These are phyloP conservation scores for Thelaira solivaga DNA, from an alignment of 2,888 invertebrate species.

Conservation along the genomic window DNA sequence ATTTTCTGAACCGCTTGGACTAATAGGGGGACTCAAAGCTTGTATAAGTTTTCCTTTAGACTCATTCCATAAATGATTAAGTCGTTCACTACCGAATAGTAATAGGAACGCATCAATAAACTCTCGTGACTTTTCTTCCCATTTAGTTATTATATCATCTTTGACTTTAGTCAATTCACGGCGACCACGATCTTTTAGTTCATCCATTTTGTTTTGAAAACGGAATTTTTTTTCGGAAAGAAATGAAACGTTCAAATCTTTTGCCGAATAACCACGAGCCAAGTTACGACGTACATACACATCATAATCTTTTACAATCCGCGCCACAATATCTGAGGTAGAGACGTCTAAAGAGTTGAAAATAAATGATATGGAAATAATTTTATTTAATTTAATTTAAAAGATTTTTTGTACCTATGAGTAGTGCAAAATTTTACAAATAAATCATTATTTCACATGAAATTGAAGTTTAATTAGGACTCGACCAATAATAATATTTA, in stretches of 20 bases:
- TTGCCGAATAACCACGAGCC: slow-evolving; percentile 96
- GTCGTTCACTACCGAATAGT: slow-evolving; percentile 91
- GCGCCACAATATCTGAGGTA: slow-evolving; percentile 98
- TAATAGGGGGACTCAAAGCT: slow-evolving; percentile 92
- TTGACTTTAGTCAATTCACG: slow-evolving; percentile 92
- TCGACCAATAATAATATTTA: too few species aligned
- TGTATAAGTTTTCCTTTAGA: slow-evolving; percentile 91
- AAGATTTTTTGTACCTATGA: too few species aligned
- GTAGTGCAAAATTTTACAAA: too few species aligned
- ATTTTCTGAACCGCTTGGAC: slow-evolving; percentile 79
- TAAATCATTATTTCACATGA: too few species aligned
- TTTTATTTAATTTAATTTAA: too few species aligned
- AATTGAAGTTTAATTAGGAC: too few species aligned
- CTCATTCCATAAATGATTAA: slow-evolving; percentile 92
- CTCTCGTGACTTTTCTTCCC: slow-evolving; percentile 98
- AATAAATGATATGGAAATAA: too few species aligned
- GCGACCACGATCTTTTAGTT: slow-evolving; percentile 93
- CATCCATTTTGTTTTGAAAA: slow-evolving; percentile 96
- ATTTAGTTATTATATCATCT: slow-evolving; percentile 93
- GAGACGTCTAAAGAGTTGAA: too few species aligned
- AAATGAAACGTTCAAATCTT: slow-evolving; percentile 98
- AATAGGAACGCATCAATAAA: slow-evolving; percentile 95
- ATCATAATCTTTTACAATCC: slow-evolving; percentile 98
- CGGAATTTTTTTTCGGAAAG: slow-evolving; percentile 97
- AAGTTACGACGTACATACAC: slow-evolving; percentile 97